Percentiles rank a stretch among this genome's conserved stretches.
Evolutionary conservation across 2,888 invertebrate species (phyloP).

Genomic region (Salpingus planirostris): DNA sequence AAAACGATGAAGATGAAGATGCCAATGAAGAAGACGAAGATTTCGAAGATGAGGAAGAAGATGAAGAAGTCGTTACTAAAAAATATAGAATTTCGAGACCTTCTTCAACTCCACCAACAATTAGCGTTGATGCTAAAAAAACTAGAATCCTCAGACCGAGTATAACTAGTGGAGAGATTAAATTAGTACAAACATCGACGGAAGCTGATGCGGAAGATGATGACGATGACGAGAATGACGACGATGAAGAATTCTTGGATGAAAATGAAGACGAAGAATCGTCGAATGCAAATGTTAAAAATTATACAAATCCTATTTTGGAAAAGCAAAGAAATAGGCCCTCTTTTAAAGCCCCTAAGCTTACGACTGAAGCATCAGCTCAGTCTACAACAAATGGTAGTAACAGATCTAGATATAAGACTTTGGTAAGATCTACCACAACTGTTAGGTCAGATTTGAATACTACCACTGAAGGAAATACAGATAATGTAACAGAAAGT

Average conservation of each 20-base stretch:
- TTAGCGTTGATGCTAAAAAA: not conserved
- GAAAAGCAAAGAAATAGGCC: conserved; percentile 9
- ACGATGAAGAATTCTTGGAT: conserved; percentile 7
- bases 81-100: not conserved
- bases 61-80: conserved; percentile 12
- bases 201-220: conserved; percentile 15
- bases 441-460: not conserved
- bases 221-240: too few species aligned
- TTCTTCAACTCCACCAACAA: not conserved
- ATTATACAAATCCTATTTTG: conserved; percentile 11
- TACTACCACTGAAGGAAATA: conserved; percentile 6
- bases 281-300: conserved; percentile 5
- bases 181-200: too few species aligned
- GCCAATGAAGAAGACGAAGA: conserved; percentile 5
- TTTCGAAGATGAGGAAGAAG: conserved; percentile 14
- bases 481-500: too few species aligned
- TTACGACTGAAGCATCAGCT: not conserved
- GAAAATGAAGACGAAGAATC: conserved; percentile 7
- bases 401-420: too few species aligned
- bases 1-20: conserved; percentile 1
- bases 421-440: too few species aligned
- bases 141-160: not conserved
- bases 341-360: too few species aligned
- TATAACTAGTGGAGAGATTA: not conserved
- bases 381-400: not conserved